These are phyloP conservation scores for Okapia johnstoni DNA, from an alignment of 2,113 vertebrate species.

Conservation along the genomic window DNA sequence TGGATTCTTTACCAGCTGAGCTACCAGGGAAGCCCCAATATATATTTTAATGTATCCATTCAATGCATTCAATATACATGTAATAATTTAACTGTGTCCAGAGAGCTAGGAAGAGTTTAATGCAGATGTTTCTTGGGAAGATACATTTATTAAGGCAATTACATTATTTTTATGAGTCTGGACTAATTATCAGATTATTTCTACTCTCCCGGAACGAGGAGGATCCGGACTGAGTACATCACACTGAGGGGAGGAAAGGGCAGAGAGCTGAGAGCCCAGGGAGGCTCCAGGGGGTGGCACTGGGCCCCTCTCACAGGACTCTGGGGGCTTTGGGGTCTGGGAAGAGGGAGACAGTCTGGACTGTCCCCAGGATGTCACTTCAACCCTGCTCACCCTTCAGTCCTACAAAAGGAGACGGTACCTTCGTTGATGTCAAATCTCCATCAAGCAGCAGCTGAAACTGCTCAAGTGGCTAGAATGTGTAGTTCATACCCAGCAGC, in stretches of 20 bases:
- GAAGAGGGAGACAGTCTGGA: accelerated
- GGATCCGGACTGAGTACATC: background rate
- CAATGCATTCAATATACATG: background rate
- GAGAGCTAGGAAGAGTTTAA: background rate
- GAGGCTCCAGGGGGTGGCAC: accelerated
- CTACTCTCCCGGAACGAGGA: background rate
- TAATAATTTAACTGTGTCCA: background rate
- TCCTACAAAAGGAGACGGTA: background rate
- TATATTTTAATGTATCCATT: background rate
- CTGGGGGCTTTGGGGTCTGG: background rate
- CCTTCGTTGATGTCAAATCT: accelerated
- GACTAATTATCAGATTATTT: background rate
- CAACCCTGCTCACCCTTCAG: no score
- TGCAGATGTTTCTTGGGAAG: background rate
- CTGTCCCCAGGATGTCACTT: background rate
- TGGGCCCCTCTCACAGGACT: background rate
- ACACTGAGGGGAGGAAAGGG: background rate
- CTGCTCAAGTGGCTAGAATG: background rate
- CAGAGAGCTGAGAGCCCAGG: background rate
- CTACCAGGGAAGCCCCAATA: background rate
- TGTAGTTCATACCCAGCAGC: accelerated
- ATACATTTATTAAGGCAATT: background rate
- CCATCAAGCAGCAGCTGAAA: background rate
- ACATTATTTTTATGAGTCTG: background rate
- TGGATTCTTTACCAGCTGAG: background rate